A percentile compares a stretch with the other conserved stretches of the same genome.
These are phyloP conservation scores for Opisthocomus hoazin DNA, from an alignment of 2,113 vertebrate species.

Conservation along the genomic window DNA sequence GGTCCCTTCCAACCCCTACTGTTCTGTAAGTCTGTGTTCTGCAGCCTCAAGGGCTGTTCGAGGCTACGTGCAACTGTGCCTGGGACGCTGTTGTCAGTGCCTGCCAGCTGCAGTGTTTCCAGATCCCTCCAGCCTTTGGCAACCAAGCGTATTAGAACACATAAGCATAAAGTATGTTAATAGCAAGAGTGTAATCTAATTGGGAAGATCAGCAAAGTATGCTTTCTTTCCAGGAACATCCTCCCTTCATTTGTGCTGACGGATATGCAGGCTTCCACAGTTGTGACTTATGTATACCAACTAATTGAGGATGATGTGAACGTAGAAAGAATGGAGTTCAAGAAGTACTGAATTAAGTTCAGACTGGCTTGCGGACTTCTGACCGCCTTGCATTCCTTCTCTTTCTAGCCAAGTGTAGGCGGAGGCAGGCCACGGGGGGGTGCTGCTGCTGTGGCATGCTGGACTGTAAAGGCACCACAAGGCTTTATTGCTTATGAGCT, in stretches of 20 bases:
- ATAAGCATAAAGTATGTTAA: no score
- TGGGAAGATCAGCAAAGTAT: rapidly evolving
- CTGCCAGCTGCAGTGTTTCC: background rate
- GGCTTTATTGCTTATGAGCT: background rate
- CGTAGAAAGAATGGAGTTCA: constrained; percentile 93
- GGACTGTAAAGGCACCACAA: background rate
- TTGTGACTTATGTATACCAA: constrained; percentile 89
- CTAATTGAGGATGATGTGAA: constrained; percentile 90
- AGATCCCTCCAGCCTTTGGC: background rate
- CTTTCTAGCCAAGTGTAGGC: background rate
- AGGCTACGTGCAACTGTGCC: background rate
- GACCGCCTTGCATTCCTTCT: background rate
- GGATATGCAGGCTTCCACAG: constrained; percentile 93
- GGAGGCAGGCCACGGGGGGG: background rate
- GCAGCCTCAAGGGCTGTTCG: background rate
- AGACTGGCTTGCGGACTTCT: constrained; percentile 2
- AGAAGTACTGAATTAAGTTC: constrained; percentile 78
- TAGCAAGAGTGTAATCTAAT: background rate
- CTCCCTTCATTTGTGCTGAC: constrained; percentile 91
- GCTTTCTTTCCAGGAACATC: constrained; percentile 78
- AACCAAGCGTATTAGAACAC: background rate
- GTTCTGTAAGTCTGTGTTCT: no score
- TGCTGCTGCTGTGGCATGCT: background rate
- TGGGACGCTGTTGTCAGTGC: background rate
- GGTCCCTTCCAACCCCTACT: no score